A percentile compares a stretch with the other conserved stretches of the same genome.
Evolutionary conservation across 2,113 vertebrate genomes (phyloP).

Genomic region (Elephantulus edwardii): DNA sequence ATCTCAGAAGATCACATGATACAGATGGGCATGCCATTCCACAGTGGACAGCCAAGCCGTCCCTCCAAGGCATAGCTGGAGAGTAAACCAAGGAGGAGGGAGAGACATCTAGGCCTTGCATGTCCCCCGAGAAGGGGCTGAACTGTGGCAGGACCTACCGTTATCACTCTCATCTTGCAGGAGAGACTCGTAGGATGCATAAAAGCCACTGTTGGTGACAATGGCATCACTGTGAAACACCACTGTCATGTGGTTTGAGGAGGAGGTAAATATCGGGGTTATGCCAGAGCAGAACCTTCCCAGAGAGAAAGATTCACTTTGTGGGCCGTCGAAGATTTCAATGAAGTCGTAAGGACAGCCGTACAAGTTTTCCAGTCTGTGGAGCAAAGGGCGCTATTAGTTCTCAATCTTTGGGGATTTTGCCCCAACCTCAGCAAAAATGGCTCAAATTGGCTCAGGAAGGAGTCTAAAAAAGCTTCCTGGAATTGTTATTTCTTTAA

Average conservation of each 20-base stretch:
- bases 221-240: constrained; percentile 57
- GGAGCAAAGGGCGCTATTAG: neutral
- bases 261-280: constrained; percentile 65
- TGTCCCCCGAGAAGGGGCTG: no score
- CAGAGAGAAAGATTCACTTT: neutral
- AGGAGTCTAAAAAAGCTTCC: neutral
- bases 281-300: constrained; percentile 68
- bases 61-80: neutral
- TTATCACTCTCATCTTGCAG: constrained; percentile 9
- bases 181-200: constrained; percentile 65
- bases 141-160: constrained; percentile 4
- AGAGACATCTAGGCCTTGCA: neutral
- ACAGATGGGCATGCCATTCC: rapidly evolving
- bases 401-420: rapidly evolving
- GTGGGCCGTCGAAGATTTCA: constrained; percentile 71
- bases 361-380: constrained; percentile 67
- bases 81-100: neutral
- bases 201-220: constrained; percentile 66
- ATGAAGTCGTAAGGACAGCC: constrained; percentile 73
- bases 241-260: constrained; percentile 54
- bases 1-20: neutral
- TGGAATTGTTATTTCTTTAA: neutral
- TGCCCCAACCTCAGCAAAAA: neutral
- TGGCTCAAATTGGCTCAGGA: neutral
- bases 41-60: rapidly evolving